phyloP scores from a whole-genome alignment of 2,888 invertebrate genomes.

The Diarsia rubi region DNA sequence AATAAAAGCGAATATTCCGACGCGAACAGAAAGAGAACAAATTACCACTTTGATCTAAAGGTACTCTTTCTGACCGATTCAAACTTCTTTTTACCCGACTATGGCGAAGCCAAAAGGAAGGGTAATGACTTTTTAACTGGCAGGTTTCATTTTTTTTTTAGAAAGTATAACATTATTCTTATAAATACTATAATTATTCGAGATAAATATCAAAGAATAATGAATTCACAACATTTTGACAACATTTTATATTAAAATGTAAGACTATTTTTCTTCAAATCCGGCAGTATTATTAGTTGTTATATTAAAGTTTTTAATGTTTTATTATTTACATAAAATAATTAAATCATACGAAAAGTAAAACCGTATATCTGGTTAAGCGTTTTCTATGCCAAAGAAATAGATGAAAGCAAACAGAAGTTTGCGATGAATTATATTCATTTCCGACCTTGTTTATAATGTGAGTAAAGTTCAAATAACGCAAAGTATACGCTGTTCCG shows the following conservation, averaged over 20 bases:
- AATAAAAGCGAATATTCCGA: background rate
- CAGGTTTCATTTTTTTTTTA: background rate
- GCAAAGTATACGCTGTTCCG: background rate
- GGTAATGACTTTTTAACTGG: no score
- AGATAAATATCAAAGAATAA: background rate
- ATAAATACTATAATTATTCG: slow-evolving; percentile 2
- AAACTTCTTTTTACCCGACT: background rate
- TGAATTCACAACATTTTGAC: slow-evolving; percentile 42
- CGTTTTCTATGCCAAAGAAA: background rate
- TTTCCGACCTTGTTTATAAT: background rate
- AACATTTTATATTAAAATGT: slow-evolving; percentile 7
- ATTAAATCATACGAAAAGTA: background rate
- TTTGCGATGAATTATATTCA: background rate
- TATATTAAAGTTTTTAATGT: background rate
- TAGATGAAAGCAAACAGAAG: background rate
- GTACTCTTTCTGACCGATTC: background rate
- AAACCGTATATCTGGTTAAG: background rate
- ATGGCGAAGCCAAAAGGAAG: no score
- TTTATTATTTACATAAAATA: background rate
- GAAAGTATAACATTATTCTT: slow-evolving; percentile 27
- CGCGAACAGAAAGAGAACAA: background rate
- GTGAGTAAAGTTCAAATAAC: background rate
- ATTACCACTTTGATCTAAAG: background rate
- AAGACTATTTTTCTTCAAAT: slow-evolving; percentile 9
- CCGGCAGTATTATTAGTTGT: background rate